These are phyloP conservation scores for Tapirus terrestris DNA, from an alignment of 2,113 vertebrate genomes.

Conservation along the genomic window DNA sequence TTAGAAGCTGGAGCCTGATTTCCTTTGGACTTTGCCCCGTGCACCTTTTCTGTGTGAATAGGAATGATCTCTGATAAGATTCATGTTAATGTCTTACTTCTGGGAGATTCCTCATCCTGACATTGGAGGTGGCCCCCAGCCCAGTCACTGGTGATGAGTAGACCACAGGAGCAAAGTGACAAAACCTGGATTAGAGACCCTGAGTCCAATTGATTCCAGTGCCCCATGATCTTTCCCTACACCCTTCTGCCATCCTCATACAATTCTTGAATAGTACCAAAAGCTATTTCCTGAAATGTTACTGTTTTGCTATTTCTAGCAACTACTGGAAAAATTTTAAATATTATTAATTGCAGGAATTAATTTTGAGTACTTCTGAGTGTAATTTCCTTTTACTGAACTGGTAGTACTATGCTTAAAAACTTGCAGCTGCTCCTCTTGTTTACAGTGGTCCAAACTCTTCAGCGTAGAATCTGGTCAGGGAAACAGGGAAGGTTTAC, in stretches of 20 bases:
- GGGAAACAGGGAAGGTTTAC: background rate
- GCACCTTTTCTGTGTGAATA: background rate
- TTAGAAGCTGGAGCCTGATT: background rate
- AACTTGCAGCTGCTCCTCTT: background rate
- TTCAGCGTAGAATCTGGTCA: background rate
- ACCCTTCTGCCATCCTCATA: background rate
- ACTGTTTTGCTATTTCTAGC: background rate
- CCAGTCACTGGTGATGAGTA: background rate
- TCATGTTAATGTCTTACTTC: background rate
- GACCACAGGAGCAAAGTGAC: background rate
- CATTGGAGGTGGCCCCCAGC: background rate
- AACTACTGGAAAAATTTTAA: slow-evolving; percentile 9
- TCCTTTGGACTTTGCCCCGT: background rate
- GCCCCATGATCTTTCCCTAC: background rate
- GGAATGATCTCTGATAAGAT: background rate
- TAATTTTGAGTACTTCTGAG: background rate
- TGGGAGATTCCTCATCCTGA: background rate
- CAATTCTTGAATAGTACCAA: background rate
- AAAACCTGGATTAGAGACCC: background rate
- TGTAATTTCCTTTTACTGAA: background rate
- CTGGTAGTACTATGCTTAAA: background rate
- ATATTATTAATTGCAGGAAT: background rate
- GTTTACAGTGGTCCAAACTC: background rate
- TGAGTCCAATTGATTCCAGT: background rate
- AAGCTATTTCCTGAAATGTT: background rate